Evolutionary conservation across 2,113 vertebrate species (phyloP).

Genomic region (Platysteira castanea): DNA sequence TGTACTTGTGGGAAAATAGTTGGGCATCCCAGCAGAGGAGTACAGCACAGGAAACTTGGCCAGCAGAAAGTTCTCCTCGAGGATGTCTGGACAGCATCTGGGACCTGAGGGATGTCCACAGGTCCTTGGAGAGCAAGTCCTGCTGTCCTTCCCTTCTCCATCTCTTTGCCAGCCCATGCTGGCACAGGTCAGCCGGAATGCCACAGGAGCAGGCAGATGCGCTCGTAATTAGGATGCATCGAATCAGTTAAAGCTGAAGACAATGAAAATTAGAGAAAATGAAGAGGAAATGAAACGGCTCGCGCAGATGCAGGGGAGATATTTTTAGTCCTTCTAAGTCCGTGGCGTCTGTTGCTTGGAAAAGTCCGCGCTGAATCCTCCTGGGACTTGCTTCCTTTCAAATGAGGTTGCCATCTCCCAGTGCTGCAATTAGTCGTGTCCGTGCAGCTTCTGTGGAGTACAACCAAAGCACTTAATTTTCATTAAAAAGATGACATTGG

Average conservation of each 20-base stretch:
- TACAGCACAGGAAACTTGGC: rapidly evolving
- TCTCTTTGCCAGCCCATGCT: rapidly evolving
- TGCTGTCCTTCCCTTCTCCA: not conserved
- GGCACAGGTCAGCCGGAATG: not conserved
- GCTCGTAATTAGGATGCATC: not conserved
- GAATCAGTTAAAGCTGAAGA: constrained; percentile 9
- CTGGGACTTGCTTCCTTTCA: constrained; percentile 42
- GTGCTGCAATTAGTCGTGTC: constrained; percentile 51
- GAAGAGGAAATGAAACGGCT: not conserved
- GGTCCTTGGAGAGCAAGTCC: not conserved
- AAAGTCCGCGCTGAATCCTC: not conserved
- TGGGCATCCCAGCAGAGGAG: not conserved
- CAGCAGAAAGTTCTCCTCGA: rapidly evolving
- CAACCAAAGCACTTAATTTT: constrained; percentile 70
- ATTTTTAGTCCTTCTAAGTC: constrained; percentile 46
- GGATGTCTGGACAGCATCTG: not conserved
- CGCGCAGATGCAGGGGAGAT: not conserved
- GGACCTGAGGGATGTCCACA: not conserved
- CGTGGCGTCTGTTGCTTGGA: not conserved
- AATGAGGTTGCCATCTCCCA: constrained; percentile 53
- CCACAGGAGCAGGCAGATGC: not conserved
- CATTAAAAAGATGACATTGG: constrained; percentile 74
- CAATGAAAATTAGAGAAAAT: constrained; percentile 43
- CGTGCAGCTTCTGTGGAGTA: constrained; percentile 43
- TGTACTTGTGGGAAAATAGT: rapidly evolving